A percentile compares a stretch with the other conserved stretches of the same genome.
Conservation (phyloP, 1,140 invertebrate species). For the Drosophila littoralis region DNA sequence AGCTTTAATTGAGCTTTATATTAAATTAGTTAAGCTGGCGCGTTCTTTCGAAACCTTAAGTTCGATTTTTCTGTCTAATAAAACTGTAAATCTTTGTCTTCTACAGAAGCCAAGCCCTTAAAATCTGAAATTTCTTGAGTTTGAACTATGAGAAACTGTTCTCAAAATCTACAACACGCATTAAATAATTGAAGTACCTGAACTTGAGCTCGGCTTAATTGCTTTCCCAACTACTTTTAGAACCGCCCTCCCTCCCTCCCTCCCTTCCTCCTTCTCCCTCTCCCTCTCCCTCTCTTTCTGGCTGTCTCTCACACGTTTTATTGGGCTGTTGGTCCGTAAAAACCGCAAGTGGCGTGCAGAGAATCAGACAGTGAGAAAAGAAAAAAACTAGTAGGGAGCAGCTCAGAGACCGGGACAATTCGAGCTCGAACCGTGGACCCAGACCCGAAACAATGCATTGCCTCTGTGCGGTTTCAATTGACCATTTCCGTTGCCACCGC, state of each 20-base stretch:
- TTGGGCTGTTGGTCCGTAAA: slow-evolving; percentile 4
- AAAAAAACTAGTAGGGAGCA: not conserved
- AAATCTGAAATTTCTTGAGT: too few species aligned
- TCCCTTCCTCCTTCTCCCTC: not conserved
- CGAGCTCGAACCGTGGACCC: slow-evolving; percentile 34
- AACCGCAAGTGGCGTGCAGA: slow-evolving; percentile 33
- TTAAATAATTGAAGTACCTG: not conserved
- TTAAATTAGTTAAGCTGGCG: too few species aligned
- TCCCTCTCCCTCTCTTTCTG: not conserved
- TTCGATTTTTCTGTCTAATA: too few species aligned
- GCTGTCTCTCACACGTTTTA: slow-evolving; percentile 4
- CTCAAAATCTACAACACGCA: not conserved
- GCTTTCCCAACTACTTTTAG: slow-evolving; percentile 10
- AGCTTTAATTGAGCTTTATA: too few species aligned
- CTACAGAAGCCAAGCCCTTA: too few species aligned
- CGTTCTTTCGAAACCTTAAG: too few species aligned
- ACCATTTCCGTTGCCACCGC: slow-evolving; percentile 64
- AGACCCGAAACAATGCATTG: slow-evolving; percentile 55
- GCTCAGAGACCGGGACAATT: slow-evolving; percentile 24
- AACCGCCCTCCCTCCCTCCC: slow-evolving; percentile 7
- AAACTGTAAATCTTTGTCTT: too few species aligned
- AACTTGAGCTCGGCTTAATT: slow-evolving; percentile 3
- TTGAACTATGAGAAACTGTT: too few species aligned
- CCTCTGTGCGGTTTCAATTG: slow-evolving; percentile 66
- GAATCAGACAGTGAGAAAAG: slow-evolving; percentile 17